Evolutionary conservation across 2,888 invertebrate genomes (phyloP).

Genomic region (Acrocyrtus sp.): DNA sequence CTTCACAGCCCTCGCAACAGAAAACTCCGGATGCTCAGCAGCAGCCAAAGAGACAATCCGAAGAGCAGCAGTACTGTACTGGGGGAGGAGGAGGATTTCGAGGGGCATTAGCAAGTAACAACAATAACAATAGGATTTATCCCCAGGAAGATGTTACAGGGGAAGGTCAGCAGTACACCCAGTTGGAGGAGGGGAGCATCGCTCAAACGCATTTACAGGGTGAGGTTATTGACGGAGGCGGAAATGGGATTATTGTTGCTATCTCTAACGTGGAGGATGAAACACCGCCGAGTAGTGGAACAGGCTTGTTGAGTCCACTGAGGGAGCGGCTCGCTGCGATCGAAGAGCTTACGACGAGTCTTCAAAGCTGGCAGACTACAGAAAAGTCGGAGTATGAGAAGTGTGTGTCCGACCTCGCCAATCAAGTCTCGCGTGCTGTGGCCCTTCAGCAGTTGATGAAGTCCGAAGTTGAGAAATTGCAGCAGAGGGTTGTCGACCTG

Average conservation of each 20-base stretch:
- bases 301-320: constrained; percentile 55
- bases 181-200: neutral
- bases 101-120: constrained; percentile 33
- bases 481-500: constrained; percentile 57
- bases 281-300: constrained; percentile 24
- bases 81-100: constrained; percentile 19
- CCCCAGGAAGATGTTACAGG: constrained; percentile 33
- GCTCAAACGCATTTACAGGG: neutral
- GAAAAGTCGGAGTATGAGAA: constrained; percentile 59
- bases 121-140: constrained; percentile 47
- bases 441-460: constrained; percentile 59
- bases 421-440: constrained; percentile 60
- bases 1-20: constrained; percentile 37
- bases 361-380: constrained; percentile 51
- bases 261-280: neutral
- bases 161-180: neutral
- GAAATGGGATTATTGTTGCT: neutral
- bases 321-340: constrained; percentile 58
- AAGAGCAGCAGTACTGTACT: constrained; percentile 30
- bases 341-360: constrained; percentile 57
- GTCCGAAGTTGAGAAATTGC: constrained; percentile 60
- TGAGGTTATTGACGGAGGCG: constrained; percentile 7
- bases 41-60: constrained; percentile 39
- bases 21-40: constrained; percentile 32
- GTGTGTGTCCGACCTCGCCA: constrained; percentile 57